Evolutionary conservation across 2,113 vertebrate genomes (phyloP), one percentile per base, ranked within the genome.

Genomic region (Ginglymostoma cirratum): DNA sequence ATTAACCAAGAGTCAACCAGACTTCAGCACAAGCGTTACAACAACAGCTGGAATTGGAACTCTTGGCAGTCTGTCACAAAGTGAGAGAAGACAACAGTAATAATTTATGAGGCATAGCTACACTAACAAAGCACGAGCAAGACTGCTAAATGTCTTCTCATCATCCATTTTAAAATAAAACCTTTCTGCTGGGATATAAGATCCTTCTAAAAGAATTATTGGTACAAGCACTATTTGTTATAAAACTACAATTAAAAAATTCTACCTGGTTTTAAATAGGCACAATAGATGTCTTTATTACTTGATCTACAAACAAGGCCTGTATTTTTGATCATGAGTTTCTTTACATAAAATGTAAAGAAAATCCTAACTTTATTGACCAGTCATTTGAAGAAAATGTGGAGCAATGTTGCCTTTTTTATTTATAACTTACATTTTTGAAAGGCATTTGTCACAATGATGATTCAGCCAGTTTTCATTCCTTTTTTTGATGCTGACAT

Each of bases 1-100:
- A 98, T 98, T 98, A 99, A 98, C 98, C 98, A 97, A 97, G 97
- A 97, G 97, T 97, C 97, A 97, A 98, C 97, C 97, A 95, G 94
- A 95, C 94, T 72, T 95, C 69, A 95, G 94, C 94, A 95, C 96
- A 97, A 97, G 97, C 97, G 97, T 97, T 96, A 96, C 96, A 98
- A 97, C 97, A 97, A 96, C 97, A 97, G 94, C 94, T 95, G 97
- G 69, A 80, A 96, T 97, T 97, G 97, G 97, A 96, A 96, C 96
- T 97, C 97, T 96, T 96, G 96, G 97, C 96, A 96, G 96, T 95
- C 48, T 94, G 96, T 97, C 97, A 96, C 96, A 96, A 95, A 96
- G 96, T 83, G 96, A 96, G 96, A 85, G 96, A 85, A 97, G 97
- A 96, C 97, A 96, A 96, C 96, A 96, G 96, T 96, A 96, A 96